Conservation (phyloP, 2,888 invertebrate species). For the Spodoptera exigua region DNA sequence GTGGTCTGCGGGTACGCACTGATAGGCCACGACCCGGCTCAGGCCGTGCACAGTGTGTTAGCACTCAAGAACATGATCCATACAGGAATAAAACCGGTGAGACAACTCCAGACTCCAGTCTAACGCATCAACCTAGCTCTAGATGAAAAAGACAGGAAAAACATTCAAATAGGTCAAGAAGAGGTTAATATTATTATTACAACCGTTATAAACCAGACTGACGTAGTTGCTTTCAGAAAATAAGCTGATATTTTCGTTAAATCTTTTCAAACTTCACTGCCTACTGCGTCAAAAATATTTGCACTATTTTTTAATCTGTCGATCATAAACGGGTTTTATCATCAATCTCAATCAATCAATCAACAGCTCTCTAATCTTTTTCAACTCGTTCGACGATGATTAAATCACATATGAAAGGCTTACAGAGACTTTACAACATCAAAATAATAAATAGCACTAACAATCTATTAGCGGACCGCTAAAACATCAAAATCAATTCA, state of each 20-base stretch:
- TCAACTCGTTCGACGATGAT: slow-evolving; percentile 16
- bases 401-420: slow-evolving; percentile 17
- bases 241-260: not conserved
- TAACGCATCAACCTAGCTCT: not conserved
- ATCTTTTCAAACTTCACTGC: no score
- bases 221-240: not conserved
- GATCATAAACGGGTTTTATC: no score
- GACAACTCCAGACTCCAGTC: slow-evolving; percentile 9
- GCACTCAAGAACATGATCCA: slow-evolving; percentile 78
- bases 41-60: slow-evolving; percentile 76
- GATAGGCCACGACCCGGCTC: slow-evolving; percentile 83
- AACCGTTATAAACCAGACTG: no score
- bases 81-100: slow-evolving; percentile 75
- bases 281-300: no score
- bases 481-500: slow-evolving; percentile 40
- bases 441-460: slow-evolving; percentile 28
- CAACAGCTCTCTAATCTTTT: not conserved
- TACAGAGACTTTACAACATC: slow-evolving; percentile 15
- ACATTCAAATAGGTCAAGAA: no score
- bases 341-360: slow-evolving; percentile 2
- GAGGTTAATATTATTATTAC: no score
- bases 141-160: no score
- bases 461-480: slow-evolving; percentile 23
- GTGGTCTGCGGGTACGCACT: slow-evolving; percentile 84
- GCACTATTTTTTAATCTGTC: no score